These are phyloP conservation scores for Platerodrilus igneus DNA, from an alignment of 2,888 invertebrate genomes.

Conservation along the genomic window DNA sequence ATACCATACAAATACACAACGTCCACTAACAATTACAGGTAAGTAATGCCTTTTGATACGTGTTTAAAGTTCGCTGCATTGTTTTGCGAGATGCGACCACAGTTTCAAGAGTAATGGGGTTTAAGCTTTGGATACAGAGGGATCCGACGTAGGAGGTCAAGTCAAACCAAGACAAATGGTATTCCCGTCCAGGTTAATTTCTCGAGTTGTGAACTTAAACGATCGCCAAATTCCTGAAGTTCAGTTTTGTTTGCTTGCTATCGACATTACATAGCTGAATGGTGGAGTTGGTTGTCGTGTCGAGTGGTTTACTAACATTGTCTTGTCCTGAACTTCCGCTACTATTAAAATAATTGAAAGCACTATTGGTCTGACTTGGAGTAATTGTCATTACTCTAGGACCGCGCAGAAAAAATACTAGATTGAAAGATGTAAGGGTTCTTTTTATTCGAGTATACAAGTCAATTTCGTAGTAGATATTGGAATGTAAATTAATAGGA, in stretches of 20 bases:
- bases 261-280: conserved; percentile 29
- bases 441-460: too few relatives aligned
- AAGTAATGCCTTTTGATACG: conserved; percentile 47
- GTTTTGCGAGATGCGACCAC: conserved; percentile 47
- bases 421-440: too few relatives aligned
- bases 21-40: conserved; percentile 44
- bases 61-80: conserved; percentile 48
- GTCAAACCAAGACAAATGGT: conserved; percentile 50
- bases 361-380: too few relatives aligned
- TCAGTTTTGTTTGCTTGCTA: conserved; percentile 30
- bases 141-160: conserved; percentile 23
- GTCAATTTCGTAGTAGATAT: too few relatives aligned
- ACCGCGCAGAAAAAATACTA: too few relatives aligned
- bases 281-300: too few relatives aligned
- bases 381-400: too few relatives aligned
- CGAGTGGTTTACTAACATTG: too few relatives aligned
- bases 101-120: conserved; percentile 46
- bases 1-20: conserved; percentile 41
- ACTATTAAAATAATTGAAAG: too few relatives aligned
- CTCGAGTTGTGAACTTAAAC: conserved; percentile 45
- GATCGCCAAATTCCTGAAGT: conserved; percentile 43
- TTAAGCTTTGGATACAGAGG: conserved; percentile 27
- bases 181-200: conserved; percentile 48
- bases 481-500: too few relatives aligned
- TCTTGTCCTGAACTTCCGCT: too few relatives aligned